Percentiles rank a stretch among this genome's conserved stretches.
Conservation (phyloP, 2,113 vertebrate genomes). For the Calonectris borealis region DNA sequence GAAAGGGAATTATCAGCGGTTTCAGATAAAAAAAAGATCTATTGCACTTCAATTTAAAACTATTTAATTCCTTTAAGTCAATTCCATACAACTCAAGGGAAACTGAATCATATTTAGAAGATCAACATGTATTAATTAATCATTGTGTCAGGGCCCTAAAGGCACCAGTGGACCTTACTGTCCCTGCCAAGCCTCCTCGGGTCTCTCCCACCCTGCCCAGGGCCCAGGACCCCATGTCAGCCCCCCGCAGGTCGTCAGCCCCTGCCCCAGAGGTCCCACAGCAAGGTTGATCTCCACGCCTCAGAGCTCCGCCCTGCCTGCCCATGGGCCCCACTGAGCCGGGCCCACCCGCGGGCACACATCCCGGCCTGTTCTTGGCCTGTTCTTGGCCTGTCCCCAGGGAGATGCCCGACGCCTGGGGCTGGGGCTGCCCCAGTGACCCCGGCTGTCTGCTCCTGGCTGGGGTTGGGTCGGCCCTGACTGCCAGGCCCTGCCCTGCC, state of each 20-base stretch:
- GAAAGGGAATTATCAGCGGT: background rate
- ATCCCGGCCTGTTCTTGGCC: too few species aligned
- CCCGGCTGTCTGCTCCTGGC: too few species aligned
- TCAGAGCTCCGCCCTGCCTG: too few species aligned
- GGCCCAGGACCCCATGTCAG: background rate
- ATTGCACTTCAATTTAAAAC: background rate
- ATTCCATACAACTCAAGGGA: background rate
- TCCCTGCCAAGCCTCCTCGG: background rate
- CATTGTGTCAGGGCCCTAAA: background rate
- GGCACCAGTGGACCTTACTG: background rate
- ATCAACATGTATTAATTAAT: background rate
- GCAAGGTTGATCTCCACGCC: too few species aligned
- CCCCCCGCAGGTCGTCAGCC: rapidly evolving
- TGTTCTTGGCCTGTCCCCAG: background rate
- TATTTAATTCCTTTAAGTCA: background rate
- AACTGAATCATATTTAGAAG: background rate
- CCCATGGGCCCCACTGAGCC: background rate
- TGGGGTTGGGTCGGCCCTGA: background rate
- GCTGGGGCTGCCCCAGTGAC: background rate
- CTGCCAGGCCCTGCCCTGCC: too few species aligned
- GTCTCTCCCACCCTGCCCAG: background rate
- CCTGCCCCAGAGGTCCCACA: background rate
- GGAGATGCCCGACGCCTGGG: background rate
- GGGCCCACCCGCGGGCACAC: rapidly evolving
- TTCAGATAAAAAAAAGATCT: background rate